These are phyloP conservation scores for Peribatodes rhomboidaria DNA, from an alignment of 2,888 invertebrate genomes.

Conservation along the genomic window DNA sequence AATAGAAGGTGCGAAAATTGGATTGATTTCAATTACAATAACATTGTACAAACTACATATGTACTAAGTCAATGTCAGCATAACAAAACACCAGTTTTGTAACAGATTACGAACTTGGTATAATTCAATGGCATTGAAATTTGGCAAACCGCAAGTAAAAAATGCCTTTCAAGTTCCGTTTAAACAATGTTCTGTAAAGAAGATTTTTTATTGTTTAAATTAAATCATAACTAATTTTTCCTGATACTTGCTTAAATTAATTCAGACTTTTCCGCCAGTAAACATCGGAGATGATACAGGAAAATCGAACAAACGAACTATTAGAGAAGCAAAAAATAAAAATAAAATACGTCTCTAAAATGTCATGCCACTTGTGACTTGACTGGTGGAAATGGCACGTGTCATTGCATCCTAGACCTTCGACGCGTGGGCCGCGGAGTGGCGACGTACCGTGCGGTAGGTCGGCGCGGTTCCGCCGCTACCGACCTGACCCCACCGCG, in stretches of 20 bases:
- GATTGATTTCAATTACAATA: background rate
- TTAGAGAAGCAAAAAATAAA: background rate
- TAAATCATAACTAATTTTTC: too few species aligned
- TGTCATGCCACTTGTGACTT: background rate
- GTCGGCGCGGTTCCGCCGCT: conserved; percentile 23
- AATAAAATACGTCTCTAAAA: background rate
- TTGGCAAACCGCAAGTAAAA: too few species aligned
- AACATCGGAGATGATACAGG: background rate
- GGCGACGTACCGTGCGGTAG: conserved; percentile 34
- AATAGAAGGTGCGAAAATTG: background rate
- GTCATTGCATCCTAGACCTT: conserved; percentile 44
- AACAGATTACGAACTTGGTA: background rate
- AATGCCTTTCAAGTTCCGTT: too few species aligned
- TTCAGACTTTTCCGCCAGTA: background rate
- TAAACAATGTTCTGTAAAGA: too few species aligned
- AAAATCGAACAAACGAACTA: background rate
- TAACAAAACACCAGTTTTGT: background rate
- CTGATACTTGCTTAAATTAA: too few species aligned
- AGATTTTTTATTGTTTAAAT: too few species aligned
- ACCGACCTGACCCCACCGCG: conserved; percentile 7
- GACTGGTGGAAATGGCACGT: conserved; percentile 21
- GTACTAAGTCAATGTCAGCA: background rate
- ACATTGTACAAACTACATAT: background rate
- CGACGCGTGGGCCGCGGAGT: conserved; percentile 33
- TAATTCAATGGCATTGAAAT: too few species aligned